phyloP scores from a whole-genome alignment of 2,888 invertebrate species.

The Chirona hameri region DNA sequence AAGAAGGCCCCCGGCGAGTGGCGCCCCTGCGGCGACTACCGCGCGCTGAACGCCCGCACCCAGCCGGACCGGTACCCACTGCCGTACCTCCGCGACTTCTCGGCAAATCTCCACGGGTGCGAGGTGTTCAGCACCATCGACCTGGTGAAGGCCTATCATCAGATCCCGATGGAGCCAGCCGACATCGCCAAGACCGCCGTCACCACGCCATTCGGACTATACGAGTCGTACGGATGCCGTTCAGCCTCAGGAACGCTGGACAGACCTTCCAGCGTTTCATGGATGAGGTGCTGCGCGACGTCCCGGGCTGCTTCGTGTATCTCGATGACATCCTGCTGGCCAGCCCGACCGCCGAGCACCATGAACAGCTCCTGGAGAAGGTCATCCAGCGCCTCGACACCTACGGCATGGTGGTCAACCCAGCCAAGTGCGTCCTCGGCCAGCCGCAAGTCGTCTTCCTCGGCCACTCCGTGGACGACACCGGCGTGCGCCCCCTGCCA shows the following conservation, averaged over 20 bases:
- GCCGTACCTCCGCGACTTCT: too few species aligned
- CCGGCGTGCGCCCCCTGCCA: background rate
- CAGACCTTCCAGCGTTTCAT: too few species aligned
- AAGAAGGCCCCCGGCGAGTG: too few species aligned
- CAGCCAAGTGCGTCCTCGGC: too few species aligned
- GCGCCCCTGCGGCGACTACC: too few species aligned
- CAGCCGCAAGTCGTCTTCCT: too few species aligned
- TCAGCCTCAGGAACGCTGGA: constrained; percentile 48
- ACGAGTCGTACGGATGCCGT: constrained; percentile 45
- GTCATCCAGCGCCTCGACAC: too few species aligned
- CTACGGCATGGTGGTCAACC: too few species aligned
- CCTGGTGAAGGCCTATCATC: constrained; percentile 40
- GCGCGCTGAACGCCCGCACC: too few species aligned
- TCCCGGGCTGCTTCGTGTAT: constrained; percentile 44
- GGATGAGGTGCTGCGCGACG: too few species aligned
- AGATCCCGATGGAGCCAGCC: constrained; percentile 44
- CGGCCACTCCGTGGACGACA: too few species aligned
- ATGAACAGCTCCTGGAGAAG: background rate
- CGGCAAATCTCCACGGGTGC: constrained; percentile 33
- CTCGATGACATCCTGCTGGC: constrained; percentile 45
- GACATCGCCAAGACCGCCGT: constrained; percentile 48
- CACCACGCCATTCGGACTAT: constrained; percentile 46
- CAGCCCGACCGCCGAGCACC: constrained; percentile 23
- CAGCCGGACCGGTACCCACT: too few species aligned
- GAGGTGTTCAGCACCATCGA: constrained; percentile 36